Evolutionary conservation across 2,888 invertebrate genomes (phyloP).

Genomic region (Tiliacea aurago): DNA sequence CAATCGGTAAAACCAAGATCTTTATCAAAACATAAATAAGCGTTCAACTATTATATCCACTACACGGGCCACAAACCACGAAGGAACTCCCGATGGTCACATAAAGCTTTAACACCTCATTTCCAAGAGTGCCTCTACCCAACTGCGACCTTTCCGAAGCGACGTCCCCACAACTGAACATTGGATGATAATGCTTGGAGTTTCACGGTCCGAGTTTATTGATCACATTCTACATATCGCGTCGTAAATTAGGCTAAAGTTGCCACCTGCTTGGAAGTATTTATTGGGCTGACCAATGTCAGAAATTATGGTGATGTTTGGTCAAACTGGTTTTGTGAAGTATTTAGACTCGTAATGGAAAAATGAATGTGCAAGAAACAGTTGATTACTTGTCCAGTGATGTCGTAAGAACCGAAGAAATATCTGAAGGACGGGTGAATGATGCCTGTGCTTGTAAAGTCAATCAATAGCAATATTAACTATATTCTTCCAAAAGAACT

Average conservation of each 20-base stretch:
- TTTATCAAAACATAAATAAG: constrained; percentile 12
- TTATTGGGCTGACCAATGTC: constrained; percentile 21
- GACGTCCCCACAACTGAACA: background rate
- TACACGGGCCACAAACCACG: constrained; percentile 23
- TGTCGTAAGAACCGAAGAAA: too few relatives aligned
- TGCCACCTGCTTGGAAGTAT: constrained; percentile 15
- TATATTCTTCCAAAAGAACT: constrained; percentile 1
- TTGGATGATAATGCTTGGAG: constrained; percentile 10
- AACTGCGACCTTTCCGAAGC: background rate
- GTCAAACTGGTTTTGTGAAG: background rate
- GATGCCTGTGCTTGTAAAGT: background rate
- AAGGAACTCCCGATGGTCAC: constrained; percentile 7
- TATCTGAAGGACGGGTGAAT: too few relatives aligned
- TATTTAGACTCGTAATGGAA: background rate
- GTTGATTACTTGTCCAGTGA: too few relatives aligned
- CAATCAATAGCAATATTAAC: background rate
- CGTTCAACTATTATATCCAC: background rate
- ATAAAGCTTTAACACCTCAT: constrained; percentile 56
- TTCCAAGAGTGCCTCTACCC: constrained; percentile 49
- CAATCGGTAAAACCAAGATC: background rate
- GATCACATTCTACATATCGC: constrained; percentile 12
- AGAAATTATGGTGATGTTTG: background rate
- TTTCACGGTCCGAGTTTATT: constrained; percentile 32
- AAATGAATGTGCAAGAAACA: too few relatives aligned
- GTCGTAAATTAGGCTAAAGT: constrained; percentile 18